phyloP scores from a whole-genome alignment of 2,797 vertebrate genomes.

The Galagoides demidoff region DNA sequence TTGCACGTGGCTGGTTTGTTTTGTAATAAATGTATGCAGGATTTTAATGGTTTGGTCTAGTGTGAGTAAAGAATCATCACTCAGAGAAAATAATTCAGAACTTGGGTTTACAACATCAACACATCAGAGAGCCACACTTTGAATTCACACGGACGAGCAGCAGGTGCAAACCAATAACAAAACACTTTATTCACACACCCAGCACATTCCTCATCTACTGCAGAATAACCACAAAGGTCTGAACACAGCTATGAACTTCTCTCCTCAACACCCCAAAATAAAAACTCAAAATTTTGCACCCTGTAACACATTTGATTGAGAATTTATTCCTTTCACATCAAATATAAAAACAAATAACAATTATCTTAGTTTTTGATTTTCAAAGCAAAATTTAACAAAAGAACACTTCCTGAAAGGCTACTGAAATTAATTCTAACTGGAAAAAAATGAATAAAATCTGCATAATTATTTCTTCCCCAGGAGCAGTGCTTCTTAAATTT shows the following conservation, averaged over 20 bases:
- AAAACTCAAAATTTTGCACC: background rate
- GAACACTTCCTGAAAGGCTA: background rate
- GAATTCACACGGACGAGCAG: background rate
- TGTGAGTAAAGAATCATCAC: background rate
- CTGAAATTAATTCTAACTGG: constrained; percentile 6
- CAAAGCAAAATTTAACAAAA: constrained; percentile 27
- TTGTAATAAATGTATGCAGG: background rate
- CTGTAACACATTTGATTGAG: background rate
- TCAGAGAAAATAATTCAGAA: background rate
- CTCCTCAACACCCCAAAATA: background rate
- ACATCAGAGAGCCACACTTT: background rate
- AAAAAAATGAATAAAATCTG: background rate
- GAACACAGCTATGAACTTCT: background rate
- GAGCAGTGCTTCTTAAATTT: background rate
- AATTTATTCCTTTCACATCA: background rate
- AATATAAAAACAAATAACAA: background rate
- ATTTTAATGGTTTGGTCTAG: background rate
- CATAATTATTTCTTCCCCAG: background rate
- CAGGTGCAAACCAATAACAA: background rate
- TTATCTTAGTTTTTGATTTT: background rate
- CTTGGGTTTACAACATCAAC: background rate
- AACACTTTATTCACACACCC: background rate
- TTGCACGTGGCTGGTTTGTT: background rate
- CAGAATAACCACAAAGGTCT: background rate
- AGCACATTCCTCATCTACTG: background rate